Conservation (phyloP, 2,113 vertebrate genomes). For the Paraplagusia blochii region DNA sequence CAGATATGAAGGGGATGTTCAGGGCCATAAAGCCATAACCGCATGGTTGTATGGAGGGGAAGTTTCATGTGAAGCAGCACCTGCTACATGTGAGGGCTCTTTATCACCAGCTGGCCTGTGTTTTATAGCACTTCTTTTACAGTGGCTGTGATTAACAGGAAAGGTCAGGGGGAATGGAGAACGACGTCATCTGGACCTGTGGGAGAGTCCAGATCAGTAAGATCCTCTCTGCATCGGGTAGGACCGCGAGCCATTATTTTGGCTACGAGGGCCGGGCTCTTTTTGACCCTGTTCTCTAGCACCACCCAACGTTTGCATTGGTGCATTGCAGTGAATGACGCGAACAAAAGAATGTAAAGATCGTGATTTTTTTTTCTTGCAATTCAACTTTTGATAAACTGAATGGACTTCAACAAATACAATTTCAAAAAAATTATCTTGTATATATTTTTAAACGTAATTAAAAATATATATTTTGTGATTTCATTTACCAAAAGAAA, state of each 20-base stretch:
- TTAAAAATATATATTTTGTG: too few species aligned
- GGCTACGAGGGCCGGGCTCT: not conserved
- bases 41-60: slow-evolving; percentile 61
- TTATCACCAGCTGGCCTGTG: slow-evolving; percentile 70
- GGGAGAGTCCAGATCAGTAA: slow-evolving; percentile 11
- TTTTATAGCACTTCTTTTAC: slow-evolving; percentile 71
- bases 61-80: slow-evolving; percentile 67
- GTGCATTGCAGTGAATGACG: slow-evolving; percentile 13
- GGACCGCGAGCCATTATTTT: not conserved
- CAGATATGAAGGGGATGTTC: slow-evolving; percentile 71
- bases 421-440: too few species aligned
- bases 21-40: slow-evolving; percentile 77
- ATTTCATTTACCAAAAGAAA: too few species aligned
- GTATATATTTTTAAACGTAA: too few species aligned
- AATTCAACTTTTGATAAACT: too few species aligned
- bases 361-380: not conserved
- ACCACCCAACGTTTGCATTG: slow-evolving; percentile 51
- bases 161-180: slow-evolving; percentile 52
- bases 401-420: too few species aligned
- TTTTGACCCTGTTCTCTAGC: slow-evolving; percentile 46
- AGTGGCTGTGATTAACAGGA: slow-evolving; percentile 64
- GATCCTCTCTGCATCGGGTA: slow-evolving; percentile 6
- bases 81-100: slow-evolving; percentile 66
- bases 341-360: not conserved
- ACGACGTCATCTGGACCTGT: slow-evolving; percentile 31